These are phyloP conservation scores for Sula dactylatra DNA, from an alignment of 2,113 vertebrate genomes.

Conservation along the genomic window DNA sequence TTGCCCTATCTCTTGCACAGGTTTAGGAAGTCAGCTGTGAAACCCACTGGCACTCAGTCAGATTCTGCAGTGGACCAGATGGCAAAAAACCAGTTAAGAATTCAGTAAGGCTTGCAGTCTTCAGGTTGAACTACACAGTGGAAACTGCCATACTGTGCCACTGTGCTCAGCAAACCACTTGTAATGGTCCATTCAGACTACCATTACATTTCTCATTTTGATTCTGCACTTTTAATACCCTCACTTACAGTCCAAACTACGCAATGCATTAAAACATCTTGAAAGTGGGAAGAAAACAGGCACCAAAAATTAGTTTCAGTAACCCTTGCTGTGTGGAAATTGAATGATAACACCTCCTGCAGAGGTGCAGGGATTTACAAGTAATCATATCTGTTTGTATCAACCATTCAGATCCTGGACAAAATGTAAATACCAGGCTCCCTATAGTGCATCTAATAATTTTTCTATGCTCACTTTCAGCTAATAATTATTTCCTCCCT, in stretches of 20 bases:
- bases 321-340: slow-evolving; percentile 63
- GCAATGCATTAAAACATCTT: slow-evolving; percentile 23
- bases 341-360: slow-evolving; percentile 10
- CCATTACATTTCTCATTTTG: neutral
- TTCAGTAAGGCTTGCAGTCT: neutral
- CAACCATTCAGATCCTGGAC: neutral
- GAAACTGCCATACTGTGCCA: neutral
- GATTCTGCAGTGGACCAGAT: neutral
- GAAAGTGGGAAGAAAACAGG: slow-evolving; percentile 24
- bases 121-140: neutral
- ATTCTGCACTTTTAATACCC: neutral
- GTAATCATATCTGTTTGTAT: neutral
- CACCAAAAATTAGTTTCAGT: slow-evolving; percentile 57
- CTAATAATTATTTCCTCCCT: neutral
- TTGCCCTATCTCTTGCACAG: neutral
- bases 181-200: neutral
- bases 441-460: neutral
- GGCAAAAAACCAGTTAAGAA: neutral
- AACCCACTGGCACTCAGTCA: neutral
- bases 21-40: neutral
- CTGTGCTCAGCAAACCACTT: neutral
- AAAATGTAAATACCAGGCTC: neutral
- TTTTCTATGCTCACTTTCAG: neutral
- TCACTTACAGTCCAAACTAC: slow-evolving; percentile 1
- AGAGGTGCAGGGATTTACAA: neutral